Conservation (phyloP, 2,888 invertebrate species). For the Cerastis rubricosa region DNA sequence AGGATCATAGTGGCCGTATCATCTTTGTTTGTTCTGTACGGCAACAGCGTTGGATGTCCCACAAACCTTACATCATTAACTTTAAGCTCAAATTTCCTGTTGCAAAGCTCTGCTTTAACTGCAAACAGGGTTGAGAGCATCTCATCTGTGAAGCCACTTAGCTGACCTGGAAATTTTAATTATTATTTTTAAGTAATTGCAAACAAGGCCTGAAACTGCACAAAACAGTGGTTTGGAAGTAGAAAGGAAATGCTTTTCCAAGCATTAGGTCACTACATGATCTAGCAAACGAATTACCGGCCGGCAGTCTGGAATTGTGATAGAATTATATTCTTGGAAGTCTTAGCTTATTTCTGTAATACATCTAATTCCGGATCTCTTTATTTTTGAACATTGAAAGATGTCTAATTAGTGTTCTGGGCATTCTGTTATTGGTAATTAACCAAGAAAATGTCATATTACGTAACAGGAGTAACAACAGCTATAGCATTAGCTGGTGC, state of each 20-base stretch:
- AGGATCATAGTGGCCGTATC: slow-evolving; percentile 94
- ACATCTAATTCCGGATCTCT: not conserved
- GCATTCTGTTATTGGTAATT: not conserved
- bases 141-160: slow-evolving; percentile 95
- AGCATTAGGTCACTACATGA: not conserved
- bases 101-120: slow-evolving; percentile 97
- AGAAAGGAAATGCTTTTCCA: not conserved
- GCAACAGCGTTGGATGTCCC: slow-evolving; percentile 96
- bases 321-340: not conserved
- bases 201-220: not conserved
- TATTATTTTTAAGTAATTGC: not conserved
- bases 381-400: not conserved
- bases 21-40: slow-evolving; percentile 92
- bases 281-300: not conserved
- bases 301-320: not conserved
- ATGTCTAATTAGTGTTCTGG: not conserved
- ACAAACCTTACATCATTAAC: slow-evolving; percentile 99
- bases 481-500: too few species aligned
- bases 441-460: not conserved
- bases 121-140: slow-evolving; percentile 97
- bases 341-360: not conserved
- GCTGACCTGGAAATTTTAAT: slow-evolving; percentile 83
- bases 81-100: slow-evolving; percentile 98
- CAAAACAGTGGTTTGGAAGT: not conserved
- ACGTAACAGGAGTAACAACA: not conserved